Evolutionary conservation across 1,140 invertebrate species (phyloP).

Genomic region (Drosophila chauvacae): DNA sequence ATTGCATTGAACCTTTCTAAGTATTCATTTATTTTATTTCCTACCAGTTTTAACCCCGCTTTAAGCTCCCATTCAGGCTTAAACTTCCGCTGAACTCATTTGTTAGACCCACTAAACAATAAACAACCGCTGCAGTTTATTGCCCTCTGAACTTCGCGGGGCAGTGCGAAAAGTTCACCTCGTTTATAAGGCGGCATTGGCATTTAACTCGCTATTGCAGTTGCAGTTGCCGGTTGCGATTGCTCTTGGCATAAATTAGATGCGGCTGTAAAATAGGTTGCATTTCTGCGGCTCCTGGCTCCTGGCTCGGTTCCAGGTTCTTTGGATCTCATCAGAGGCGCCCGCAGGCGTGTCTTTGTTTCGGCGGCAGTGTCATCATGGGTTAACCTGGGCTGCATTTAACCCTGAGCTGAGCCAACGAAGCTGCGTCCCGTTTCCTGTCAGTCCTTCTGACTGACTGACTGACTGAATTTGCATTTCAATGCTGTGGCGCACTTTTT

Average conservation of each 20-base stretch:
- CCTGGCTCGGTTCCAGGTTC: not conserved
- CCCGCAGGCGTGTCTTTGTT: conserved; percentile 52
- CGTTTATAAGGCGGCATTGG: conserved; percentile 63
- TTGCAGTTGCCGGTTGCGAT: conserved; percentile 29
- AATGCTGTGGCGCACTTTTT: conserved; percentile 15
- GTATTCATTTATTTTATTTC: not conserved
- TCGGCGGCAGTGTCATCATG: conserved; percentile 37
- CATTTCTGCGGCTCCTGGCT: conserved; percentile 23
- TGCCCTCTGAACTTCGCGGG: conserved; percentile 71
- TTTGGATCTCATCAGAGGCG: conserved; percentile 14
- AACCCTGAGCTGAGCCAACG: conserved; percentile 36
- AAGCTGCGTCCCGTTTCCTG: conserved; percentile 58
- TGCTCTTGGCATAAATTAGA: conserved; percentile 81
- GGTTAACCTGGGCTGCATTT: conserved; percentile 36
- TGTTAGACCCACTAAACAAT: conserved; percentile 34
- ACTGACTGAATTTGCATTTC: conserved; percentile 47
- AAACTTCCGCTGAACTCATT: conserved; percentile 24
- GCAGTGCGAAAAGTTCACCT: conserved; percentile 47
- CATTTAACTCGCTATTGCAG: conserved; percentile 27
- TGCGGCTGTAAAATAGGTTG: conserved; percentile 63
- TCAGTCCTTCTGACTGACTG: conserved; percentile 22
- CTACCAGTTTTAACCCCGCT: not conserved
- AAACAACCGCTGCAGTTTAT: conserved; percentile 57
- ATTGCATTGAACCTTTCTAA: not conserved
- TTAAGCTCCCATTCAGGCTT: conserved; percentile 10